Percentiles rank a stretch among this genome's conserved stretches.
Evolutionary conservation across 2,797 vertebrate genomes (phyloP).

Genomic region (Phrynocephalus vlangalii): DNA sequence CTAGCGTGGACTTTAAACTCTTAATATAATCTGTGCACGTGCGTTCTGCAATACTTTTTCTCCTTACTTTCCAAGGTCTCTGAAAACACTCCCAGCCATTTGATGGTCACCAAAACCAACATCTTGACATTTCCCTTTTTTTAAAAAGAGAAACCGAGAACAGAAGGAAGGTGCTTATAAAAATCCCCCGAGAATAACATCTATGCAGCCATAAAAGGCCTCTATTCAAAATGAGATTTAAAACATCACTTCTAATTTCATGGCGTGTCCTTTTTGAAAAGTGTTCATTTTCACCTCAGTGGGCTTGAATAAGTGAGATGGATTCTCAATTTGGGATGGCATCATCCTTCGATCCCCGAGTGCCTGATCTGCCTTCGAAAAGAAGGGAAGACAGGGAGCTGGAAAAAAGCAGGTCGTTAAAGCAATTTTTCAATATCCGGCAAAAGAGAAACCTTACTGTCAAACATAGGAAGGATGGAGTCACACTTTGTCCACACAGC

Average conservation of each 20-base stretch:
- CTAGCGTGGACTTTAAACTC: no score
- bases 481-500: neutral
- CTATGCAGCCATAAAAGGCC: slow-evolving; percentile 1
- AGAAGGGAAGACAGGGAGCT: slow-evolving; percentile 21
- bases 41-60: no score
- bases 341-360: slow-evolving; percentile 30
- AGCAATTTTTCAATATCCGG: neutral
- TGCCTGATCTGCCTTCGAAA: slow-evolving; percentile 41
- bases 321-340: slow-evolving; percentile 22
- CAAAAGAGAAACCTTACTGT: slow-evolving; percentile 24
- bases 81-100: neutral
- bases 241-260: slow-evolving; percentile 34
- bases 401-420: slow-evolving; percentile 25
- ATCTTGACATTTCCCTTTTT: neutral
- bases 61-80: neutral
- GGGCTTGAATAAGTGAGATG: slow-evolving; percentile 19
- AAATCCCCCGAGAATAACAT: neutral
- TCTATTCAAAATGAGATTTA: slow-evolving; percentile 16
- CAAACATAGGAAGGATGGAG: neutral
- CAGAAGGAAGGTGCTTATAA: neutral
- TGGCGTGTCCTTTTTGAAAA: slow-evolving; percentile 10
- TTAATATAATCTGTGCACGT: no score
- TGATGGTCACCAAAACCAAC: neutral
- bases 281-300: neutral
- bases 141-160: neutral